A percentile compares a stretch with the other conserved stretches of the same genome.
Evolutionary conservation across 2,888 invertebrate genomes (phyloP).

Genomic region (Drosophila mettleri): DNA sequence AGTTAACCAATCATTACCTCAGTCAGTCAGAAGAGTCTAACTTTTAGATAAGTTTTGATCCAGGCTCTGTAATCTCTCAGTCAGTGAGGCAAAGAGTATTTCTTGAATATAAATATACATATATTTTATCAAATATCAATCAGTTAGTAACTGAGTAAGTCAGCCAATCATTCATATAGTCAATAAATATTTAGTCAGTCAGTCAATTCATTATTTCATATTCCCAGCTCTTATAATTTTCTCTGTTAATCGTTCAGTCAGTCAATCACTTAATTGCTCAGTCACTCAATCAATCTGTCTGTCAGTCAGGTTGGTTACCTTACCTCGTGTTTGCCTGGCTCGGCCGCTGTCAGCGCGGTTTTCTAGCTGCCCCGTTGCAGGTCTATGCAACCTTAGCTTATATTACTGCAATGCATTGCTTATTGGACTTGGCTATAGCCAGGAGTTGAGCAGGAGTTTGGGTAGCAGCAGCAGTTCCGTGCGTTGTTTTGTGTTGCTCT

Average conservation of each 20-base stretch:
- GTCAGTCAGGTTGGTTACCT: not conserved
- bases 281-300: not conserved
- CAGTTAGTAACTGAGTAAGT: too few relatives aligned
- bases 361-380: not conserved
- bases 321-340: not conserved
- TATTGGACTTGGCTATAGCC: not conserved
- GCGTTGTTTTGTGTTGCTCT: conserved; percentile 62
- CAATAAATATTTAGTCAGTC: not conserved
- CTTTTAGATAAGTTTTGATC: too few relatives aligned
- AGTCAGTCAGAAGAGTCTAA: too few relatives aligned
- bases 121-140: too few relatives aligned
- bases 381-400: not conserved
- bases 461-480: conserved; percentile 23
- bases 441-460: not conserved
- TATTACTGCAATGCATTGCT: conserved; percentile 3
- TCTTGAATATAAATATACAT: too few relatives aligned
- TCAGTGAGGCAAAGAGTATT: too few relatives aligned
- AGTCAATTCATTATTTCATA: not conserved
- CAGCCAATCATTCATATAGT: too few relatives aligned
- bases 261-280: not conserved
- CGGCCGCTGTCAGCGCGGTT: not conserved
- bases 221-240: not conserved
- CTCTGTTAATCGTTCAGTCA: not conserved
- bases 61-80: too few relatives aligned
- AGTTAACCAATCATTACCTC: too few relatives aligned